These are phyloP conservation scores for Myotis myotis DNA, from an alignment of 2,797 vertebrate species.

Conservation along the genomic window DNA sequence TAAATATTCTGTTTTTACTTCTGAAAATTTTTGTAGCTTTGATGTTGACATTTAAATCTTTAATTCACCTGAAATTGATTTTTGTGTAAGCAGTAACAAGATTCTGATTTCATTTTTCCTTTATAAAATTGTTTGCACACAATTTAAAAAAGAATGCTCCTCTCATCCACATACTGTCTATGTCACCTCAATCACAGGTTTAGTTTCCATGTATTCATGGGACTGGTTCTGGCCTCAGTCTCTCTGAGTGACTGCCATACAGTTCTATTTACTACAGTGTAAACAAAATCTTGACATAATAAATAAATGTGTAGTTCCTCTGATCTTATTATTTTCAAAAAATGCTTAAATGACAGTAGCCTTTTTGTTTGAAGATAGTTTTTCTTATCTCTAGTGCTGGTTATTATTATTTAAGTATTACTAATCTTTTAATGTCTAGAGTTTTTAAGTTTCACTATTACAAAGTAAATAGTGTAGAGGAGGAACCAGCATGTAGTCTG, in stretches of 20 bases:
- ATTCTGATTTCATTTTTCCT: neutral
- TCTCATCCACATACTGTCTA: neutral
- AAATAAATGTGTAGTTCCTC: neutral
- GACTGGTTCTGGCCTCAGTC: neutral
- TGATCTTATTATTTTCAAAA: neutral
- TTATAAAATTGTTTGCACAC: neutral
- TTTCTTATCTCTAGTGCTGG: neutral
- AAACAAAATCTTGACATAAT: neutral
- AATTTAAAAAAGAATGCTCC: neutral
- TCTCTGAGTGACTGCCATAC: neutral
- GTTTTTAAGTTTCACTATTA: neutral
- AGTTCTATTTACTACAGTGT: neutral
- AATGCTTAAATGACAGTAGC: neutral
- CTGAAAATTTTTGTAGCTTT: constrained; percentile 8
- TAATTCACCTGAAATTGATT: neutral
- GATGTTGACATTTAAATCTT: neutral
- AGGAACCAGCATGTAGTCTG: neutral
- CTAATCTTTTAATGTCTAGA: neutral
- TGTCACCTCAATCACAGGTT: neutral
- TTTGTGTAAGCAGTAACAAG: neutral
- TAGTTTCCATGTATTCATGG: neutral
- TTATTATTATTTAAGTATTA: neutral
- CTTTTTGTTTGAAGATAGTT: neutral
- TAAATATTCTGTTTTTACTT: neutral
- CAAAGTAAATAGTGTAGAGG: neutral